Evolutionary conservation across 37 sponge, comb jelly and placozoan species (phyloP).

Genomic region (Geodia barretti): DNA sequence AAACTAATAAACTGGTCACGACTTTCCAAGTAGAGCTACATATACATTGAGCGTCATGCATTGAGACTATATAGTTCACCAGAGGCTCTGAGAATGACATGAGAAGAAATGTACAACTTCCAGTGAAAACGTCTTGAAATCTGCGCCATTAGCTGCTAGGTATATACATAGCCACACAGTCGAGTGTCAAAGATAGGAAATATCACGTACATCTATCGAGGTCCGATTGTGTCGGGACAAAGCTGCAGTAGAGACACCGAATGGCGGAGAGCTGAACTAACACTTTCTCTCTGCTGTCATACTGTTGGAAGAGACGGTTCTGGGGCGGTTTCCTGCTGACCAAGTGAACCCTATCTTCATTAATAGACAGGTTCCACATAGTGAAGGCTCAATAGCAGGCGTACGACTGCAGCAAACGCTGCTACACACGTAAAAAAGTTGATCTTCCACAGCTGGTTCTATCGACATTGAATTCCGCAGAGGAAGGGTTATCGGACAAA

Average conservation of each 20-base stretch:
- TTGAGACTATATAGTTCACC: neutral
- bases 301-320: neutral
- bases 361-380: neutral
- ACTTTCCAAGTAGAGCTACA: slow-evolving; percentile 5
- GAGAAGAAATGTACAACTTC: neutral
- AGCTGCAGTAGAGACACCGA: neutral
- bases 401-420: neutral
- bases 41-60: no score
- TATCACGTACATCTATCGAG: no score
- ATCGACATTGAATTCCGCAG: no score
- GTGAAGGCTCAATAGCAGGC: neutral
- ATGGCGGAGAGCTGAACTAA: neutral
- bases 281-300: neutral
- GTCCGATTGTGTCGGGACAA: neutral
- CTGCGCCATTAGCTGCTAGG: no score
- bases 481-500: no score
- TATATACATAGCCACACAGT: no score
- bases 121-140: neutral
- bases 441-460: no score
- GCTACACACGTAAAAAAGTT: neutral
- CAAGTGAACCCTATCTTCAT: neutral
- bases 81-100: neutral
- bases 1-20: slow-evolving; percentile 11
- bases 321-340: no score
- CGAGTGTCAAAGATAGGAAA: no score